phyloP scores from a whole-genome alignment of 2,113 vertebrate genomes.

The Pontoporia blainvillei region DNA sequence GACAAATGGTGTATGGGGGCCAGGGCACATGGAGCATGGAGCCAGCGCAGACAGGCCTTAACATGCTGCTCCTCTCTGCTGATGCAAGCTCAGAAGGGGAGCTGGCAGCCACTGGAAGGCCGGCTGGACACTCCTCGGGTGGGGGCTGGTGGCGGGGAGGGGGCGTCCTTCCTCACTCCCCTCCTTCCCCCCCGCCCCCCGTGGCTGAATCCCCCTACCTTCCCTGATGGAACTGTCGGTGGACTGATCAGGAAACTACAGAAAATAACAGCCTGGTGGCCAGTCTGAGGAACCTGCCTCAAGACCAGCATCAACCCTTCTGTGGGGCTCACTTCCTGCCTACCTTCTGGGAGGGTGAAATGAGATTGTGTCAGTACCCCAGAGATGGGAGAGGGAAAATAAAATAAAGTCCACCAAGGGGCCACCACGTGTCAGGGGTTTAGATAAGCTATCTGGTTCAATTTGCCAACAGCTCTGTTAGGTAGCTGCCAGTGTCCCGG shows the following conservation, averaged over 20 bases:
- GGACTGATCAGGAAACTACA: not conserved
- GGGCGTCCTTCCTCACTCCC: not conserved
- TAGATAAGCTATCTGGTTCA: rapidly evolving
- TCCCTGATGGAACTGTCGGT: not conserved
- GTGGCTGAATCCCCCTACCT: conserved; percentile 11
- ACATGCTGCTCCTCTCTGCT: not conserved
- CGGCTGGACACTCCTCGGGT: not conserved
- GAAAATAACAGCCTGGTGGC: not conserved
- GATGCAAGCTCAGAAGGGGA: conserved; percentile 49
- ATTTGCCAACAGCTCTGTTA: rapidly evolving
- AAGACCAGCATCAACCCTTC: too few relatives aligned
- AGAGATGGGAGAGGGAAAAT: not conserved
- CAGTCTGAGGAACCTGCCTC: not conserved
- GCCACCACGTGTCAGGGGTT: rapidly evolving
- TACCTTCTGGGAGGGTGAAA: not conserved
- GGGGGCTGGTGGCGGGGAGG: not conserved
- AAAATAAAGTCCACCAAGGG: not conserved
- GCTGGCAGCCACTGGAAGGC: conserved; percentile 48
- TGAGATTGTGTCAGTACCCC: not conserved
- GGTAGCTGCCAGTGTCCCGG: not conserved
- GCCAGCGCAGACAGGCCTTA: conserved; percentile 38
- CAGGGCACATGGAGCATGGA: conserved; percentile 67
- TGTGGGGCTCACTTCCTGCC: not conserved
- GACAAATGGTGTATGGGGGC: conserved; percentile 65
- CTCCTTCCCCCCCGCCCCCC: not conserved